Evolutionary conservation across 2,113 vertebrate genomes (phyloP).

Genomic region (Halcyon malimbica): DNA sequence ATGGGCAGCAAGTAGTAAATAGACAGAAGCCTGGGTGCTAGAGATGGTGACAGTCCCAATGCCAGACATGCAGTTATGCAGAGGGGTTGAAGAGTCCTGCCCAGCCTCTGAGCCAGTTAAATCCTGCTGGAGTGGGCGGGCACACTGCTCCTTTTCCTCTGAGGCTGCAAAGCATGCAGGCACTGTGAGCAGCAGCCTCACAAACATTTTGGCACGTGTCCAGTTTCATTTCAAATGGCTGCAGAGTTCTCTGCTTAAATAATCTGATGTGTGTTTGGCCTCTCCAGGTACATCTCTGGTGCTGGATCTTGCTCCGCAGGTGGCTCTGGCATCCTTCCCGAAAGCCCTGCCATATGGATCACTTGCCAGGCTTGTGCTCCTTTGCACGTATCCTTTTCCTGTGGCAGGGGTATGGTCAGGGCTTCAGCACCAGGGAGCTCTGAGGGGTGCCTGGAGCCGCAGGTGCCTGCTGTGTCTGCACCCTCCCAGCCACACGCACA

Average conservation of each 20-base stretch:
- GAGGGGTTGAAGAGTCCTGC: too few species aligned
- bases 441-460: not conserved
- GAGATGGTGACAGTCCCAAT: not conserved
- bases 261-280: not conserved
- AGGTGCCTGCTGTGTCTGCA: not conserved
- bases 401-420: accelerated
- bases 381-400: accelerated
- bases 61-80: accelerated
- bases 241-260: not conserved
- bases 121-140: accelerated
- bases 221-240: not conserved
- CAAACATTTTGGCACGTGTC: not conserved
- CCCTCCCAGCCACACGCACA: accelerated
- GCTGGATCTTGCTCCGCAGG: accelerated
- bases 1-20: not conserved
- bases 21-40: not conserved
- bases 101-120: not conserved
- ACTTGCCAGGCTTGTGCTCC: not conserved
- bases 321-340: not conserved
- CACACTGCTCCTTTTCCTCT: not conserved
- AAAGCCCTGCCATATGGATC: accelerated
- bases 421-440: accelerated
- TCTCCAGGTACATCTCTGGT: not conserved
- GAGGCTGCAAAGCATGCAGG: not conserved
- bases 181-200: not conserved